Conservation (phyloP, 2,888 invertebrate species). For the Caenorhabditis sinica region DNA sequence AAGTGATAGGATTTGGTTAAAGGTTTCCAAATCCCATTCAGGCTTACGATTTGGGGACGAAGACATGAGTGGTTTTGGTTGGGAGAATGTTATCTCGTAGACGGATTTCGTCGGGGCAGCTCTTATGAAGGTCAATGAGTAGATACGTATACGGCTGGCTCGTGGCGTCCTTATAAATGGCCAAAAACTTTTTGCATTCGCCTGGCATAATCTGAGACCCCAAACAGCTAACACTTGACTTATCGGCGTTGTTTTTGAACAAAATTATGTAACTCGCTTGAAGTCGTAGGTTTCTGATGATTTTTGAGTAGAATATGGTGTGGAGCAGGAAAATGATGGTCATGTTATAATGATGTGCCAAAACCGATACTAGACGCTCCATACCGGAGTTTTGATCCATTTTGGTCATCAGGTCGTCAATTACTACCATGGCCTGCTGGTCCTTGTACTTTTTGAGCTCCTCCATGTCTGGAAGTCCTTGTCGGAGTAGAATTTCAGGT, state of each 20-base stretch:
- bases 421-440: slow-evolving; percentile 3
- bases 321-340: slow-evolving; percentile 21
- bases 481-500: neutral
- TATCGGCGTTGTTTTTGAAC: slow-evolving; percentile 40
- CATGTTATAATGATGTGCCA: slow-evolving; percentile 37
- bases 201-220: slow-evolving; percentile 26
- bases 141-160: slow-evolving; percentile 8
- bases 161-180: slow-evolving; percentile 20
- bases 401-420: slow-evolving; percentile 33
- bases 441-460: slow-evolving; percentile 29
- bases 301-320: slow-evolving; percentile 37
- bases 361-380: slow-evolving; percentile 39
- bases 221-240: slow-evolving; percentile 36
- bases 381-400: slow-evolving; percentile 32
- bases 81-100: slow-evolving; percentile 21
- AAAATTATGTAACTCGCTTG: slow-evolving; percentile 39
- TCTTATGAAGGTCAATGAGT: slow-evolving; percentile 21
- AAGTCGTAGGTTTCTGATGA: slow-evolving; percentile 20
- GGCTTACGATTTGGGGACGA: slow-evolving; percentile 6
- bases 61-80: slow-evolving; percentile 24
- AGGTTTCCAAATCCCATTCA: slow-evolving; percentile 3
- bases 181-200: slow-evolving; percentile 11
- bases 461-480: slow-evolving; percentile 22
- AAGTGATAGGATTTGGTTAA: neutral
- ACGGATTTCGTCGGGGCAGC: slow-evolving; percentile 21